Conservation (phyloP, 2,888 invertebrate genomes). For the Unio delphinus region DNA sequence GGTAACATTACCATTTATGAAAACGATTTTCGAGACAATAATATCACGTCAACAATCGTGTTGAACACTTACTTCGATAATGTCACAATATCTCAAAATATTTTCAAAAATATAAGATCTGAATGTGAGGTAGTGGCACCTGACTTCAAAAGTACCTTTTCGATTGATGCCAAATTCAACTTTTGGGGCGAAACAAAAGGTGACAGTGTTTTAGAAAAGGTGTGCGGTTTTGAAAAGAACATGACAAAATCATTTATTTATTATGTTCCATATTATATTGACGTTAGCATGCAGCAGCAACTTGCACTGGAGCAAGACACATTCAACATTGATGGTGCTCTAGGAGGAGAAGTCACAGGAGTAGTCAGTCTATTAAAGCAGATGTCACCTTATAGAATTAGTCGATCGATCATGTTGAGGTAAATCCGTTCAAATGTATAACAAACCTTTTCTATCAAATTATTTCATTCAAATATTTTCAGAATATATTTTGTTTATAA, state of each 20-base stretch:
- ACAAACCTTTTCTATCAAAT: no score
- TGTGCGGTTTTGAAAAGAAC: slow-evolving; percentile 25
- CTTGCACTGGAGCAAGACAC: not conserved
- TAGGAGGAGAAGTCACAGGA: slow-evolving; percentile 6
- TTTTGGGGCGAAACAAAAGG: not conserved
- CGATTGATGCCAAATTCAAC: no score
- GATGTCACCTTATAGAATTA: not conserved
- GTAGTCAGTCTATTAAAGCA: not conserved
- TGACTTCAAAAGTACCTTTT: no score
- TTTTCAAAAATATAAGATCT: not conserved
- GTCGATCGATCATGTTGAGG: slow-evolving; percentile 3
- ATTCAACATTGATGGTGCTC: not conserved
- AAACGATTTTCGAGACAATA: not conserved
- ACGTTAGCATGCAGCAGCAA: not conserved
- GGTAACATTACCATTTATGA: not conserved
- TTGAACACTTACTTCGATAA: not conserved
- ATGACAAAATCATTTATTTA: slow-evolving; percentile 11
- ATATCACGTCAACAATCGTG: not conserved
- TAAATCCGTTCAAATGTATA: not conserved
- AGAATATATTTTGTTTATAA: no score
- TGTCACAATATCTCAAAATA: not conserved
- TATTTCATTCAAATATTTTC: no score
- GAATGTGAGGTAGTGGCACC: not conserved
- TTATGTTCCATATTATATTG: slow-evolving; percentile 16
- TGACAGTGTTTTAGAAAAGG: slow-evolving; percentile 4